Percentiles rank a stretch among this genome's conserved stretches.
These are phyloP conservation scores for Leuctra nigra DNA, from an alignment of 2,888 invertebrate species.

Conservation along the genomic window DNA sequence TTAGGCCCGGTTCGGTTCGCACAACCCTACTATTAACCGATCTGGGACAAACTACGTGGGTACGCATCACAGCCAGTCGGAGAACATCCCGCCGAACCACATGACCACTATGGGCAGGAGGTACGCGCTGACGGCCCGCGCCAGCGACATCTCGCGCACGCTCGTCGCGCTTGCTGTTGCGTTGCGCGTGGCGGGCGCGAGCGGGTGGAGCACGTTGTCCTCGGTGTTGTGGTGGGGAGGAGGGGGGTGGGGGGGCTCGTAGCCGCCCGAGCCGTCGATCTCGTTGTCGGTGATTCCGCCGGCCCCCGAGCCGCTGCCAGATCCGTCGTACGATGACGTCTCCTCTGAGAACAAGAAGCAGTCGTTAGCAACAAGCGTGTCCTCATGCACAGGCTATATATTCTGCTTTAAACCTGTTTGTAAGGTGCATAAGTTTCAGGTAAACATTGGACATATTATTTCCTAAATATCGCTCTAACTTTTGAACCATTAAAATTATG, in stretches of 20 bases:
- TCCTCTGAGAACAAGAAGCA: constrained; percentile 43
- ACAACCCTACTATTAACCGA: too few relatives aligned
- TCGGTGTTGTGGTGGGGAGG: constrained; percentile 28
- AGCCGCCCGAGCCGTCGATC: constrained; percentile 31
- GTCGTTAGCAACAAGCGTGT: too few relatives aligned
- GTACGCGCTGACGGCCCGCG: constrained; percentile 63
- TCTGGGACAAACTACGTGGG: too few relatives aligned
- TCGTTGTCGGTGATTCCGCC: constrained; percentile 42
- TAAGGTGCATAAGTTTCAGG: too few relatives aligned
- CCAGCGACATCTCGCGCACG: constrained; percentile 45
- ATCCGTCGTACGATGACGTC: constrained; percentile 45
- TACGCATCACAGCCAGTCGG: constrained; percentile 68
- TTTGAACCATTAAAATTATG: too few relatives aligned
- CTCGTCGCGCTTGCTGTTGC: constrained; percentile 38
- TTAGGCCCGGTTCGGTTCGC: too few relatives aligned
- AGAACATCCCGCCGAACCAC: constrained; percentile 78
- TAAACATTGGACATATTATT: too few relatives aligned
- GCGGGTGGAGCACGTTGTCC: constrained; percentile 25
- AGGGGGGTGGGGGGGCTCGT: constrained; percentile 37
- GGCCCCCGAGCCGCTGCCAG: constrained; percentile 68
- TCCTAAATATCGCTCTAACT: too few relatives aligned
- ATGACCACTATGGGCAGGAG: constrained; percentile 75
- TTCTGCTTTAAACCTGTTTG: too few relatives aligned
- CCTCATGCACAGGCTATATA: too few relatives aligned
- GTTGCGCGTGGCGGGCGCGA: neutral